Evolutionary conservation across 2,888 invertebrate species (phyloP).

Genomic region (Saturnia japonica): DNA sequence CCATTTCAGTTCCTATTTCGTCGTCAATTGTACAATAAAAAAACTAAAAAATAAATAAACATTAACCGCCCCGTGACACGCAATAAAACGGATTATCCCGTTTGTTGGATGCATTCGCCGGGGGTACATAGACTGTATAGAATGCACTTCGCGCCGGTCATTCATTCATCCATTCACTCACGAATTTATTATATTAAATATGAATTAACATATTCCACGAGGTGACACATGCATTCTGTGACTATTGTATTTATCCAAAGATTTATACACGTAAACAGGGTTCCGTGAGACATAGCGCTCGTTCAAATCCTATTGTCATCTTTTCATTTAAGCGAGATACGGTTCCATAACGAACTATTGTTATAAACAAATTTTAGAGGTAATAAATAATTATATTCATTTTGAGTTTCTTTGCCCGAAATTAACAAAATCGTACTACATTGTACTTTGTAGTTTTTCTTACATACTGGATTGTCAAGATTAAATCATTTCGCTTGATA

Average conservation of each 20-base stretch:
- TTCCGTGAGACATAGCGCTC: slow-evolving; percentile 19
- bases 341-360: slow-evolving; percentile 24
- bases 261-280: slow-evolving; percentile 76
- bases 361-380: slow-evolving; percentile 4
- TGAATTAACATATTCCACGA: slow-evolving; percentile 78
- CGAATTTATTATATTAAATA: slow-evolving; percentile 76
- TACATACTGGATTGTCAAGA: not conserved
- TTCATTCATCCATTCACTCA: slow-evolving; percentile 41
- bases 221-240: slow-evolving; percentile 61
- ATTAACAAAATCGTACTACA: not conserved
- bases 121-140: not conserved
- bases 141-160: slow-evolving; percentile 14
- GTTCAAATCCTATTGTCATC: slow-evolving; percentile 14
- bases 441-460: not conserved
- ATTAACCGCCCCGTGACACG: slow-evolving; percentile 68
- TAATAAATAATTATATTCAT: not conserved
- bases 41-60: slow-evolving; percentile 29
- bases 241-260: slow-evolving; percentile 62
- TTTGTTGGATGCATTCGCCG: slow-evolving; percentile 9
- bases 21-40: slow-evolving; percentile 4
- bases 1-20: not conserved
- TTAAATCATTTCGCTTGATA: not conserved
- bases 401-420: not conserved
- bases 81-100: slow-evolving; percentile 74
- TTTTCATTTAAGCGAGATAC: slow-evolving; percentile 12